Conservation (phyloP, 2,113 vertebrate genomes). For the Struthio camelus region DNA sequence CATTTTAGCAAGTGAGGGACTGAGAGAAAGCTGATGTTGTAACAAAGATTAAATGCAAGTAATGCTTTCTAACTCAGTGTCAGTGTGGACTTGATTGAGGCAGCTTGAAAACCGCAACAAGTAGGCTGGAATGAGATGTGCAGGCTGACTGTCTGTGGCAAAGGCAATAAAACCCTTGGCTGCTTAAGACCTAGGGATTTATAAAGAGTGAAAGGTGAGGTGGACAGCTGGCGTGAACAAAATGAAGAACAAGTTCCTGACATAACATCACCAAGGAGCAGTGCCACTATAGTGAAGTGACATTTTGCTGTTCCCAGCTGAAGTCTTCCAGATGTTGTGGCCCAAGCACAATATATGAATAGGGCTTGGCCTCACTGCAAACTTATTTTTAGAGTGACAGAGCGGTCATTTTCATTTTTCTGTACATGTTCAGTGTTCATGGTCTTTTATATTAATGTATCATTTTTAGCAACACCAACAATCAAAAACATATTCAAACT, state of each 20-base stretch:
- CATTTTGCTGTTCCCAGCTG: neutral
- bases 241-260: neutral
- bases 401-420: neutral
- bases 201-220: neutral
- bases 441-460: neutral
- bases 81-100: neutral
- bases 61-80: neutral
- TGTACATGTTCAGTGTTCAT: neutral
- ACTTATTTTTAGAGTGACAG: neutral
- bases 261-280: neutral
- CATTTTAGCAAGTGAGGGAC: neutral
- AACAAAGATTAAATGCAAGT: neutral
- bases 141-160: neutral
- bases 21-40: neutral
- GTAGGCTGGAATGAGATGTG: neutral
- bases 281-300: neutral
- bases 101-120: neutral
- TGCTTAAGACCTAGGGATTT: neutral
- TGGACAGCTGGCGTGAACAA: neutral
- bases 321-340: neutral
- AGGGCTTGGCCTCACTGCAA: neutral
- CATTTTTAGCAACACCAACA: neutral
- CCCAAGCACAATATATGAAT: neutral
- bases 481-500: neutral
- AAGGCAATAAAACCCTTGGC: neutral